Evolutionary conservation across 2,888 invertebrate species (phyloP).

Genomic region (Bellardia bayeri): DNA sequence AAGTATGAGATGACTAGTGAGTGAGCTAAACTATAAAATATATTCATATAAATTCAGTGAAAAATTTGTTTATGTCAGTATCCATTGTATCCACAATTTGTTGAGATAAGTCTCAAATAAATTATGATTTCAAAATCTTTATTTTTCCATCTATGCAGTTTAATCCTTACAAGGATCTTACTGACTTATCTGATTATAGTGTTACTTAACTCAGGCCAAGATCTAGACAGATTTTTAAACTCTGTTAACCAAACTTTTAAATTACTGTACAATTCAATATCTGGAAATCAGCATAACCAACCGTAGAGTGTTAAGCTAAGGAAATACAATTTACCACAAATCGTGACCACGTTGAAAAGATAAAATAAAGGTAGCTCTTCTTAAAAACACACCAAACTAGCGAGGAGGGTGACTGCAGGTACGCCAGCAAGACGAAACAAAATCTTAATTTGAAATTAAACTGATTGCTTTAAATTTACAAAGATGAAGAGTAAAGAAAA

Average conservation of each 20-base stretch:
- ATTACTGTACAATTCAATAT: too few relatives aligned
- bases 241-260: too few relatives aligned
- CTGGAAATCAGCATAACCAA: neutral
- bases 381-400: neutral
- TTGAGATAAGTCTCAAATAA: neutral
- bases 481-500: neutral
- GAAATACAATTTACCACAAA: neutral
- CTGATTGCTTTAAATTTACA: conserved; percentile 43
- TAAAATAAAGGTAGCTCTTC: conserved; percentile 17
- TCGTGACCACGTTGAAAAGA: conserved; percentile 32
- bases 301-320: neutral
- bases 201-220: too few relatives aligned
- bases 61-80: too few relatives aligned
- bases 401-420: neutral
- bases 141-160: too few relatives aligned
- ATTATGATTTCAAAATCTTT: too few relatives aligned
- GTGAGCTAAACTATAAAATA: too few relatives aligned
- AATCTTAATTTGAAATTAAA: conserved; percentile 44
- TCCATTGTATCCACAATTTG: neutral
- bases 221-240: too few relatives aligned
- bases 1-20: neutral
- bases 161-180: too few relatives aligned
- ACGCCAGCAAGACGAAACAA: neutral
- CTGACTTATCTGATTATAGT: too few relatives aligned
- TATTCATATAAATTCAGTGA: too few relatives aligned